Conservation (phyloP, 2,113 vertebrate genomes). For the Nothobranchius furzeri region DNA sequence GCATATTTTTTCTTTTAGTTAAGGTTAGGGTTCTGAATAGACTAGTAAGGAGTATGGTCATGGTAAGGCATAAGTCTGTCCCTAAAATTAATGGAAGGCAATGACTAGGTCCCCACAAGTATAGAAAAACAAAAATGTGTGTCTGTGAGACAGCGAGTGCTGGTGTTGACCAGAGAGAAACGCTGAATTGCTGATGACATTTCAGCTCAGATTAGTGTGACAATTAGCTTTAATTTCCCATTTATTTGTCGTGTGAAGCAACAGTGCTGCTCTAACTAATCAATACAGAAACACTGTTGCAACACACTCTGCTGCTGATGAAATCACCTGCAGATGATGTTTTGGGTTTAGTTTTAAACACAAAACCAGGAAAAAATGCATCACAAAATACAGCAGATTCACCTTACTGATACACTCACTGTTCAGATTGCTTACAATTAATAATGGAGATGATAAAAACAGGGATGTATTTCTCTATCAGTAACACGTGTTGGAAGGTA, state of each 20-base stretch:
- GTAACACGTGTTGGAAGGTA: no score
- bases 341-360: constrained; percentile 10
- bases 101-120: background rate
- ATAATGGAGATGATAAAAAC: no score
- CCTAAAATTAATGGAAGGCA: no score
- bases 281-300: constrained; percentile 7
- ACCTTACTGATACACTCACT: no score
- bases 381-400: background rate
- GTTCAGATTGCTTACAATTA: no score
- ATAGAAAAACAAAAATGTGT: background rate
- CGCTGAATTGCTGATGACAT: constrained; percentile 73
- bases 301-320: constrained; percentile 11
- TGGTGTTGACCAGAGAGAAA: constrained; percentile 45
- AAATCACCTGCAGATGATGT: background rate
- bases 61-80: no score
- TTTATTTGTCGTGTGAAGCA: constrained; percentile 69
- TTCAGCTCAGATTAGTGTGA: constrained; percentile 75
- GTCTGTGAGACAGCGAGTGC: background rate
- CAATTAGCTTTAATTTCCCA: constrained; percentile 77
- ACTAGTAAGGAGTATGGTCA: no score
- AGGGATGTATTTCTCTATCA: no score
- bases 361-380: background rate
- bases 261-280: constrained; percentile 68
- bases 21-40: no score
- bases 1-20: no score